phyloP scores from a whole-genome alignment of 2,888 invertebrate genomes.

The Andricus curvator region DNA sequence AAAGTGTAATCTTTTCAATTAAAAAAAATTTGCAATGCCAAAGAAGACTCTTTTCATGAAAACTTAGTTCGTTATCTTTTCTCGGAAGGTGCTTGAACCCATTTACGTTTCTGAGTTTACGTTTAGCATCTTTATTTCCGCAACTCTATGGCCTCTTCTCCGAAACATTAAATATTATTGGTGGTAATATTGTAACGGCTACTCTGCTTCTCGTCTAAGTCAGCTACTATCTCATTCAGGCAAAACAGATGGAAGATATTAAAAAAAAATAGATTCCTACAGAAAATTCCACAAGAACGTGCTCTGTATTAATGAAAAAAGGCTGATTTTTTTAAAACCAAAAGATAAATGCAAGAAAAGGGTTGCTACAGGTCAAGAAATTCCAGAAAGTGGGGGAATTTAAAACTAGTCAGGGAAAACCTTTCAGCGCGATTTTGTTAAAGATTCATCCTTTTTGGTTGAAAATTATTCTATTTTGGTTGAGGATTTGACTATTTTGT shows the following conservation, averaged over 20 bases:
- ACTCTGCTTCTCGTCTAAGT: conserved; percentile 15
- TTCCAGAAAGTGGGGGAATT: too few relatives aligned
- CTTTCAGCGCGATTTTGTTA: too few relatives aligned
- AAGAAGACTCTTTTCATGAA: background rate
- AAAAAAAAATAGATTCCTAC: background rate
- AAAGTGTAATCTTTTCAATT: background rate
- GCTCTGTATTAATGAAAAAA: background rate
- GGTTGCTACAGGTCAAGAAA: too few relatives aligned
- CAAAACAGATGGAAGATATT: conserved; percentile 21
- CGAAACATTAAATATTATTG: conserved; percentile 25
- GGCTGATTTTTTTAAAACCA: background rate
- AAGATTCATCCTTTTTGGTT: too few relatives aligned
- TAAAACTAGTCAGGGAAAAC: too few relatives aligned
- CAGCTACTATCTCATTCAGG: background rate
- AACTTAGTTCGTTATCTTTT: background rate
- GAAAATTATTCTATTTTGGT: too few relatives aligned
- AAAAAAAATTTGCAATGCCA: background rate
- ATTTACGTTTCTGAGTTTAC: background rate
- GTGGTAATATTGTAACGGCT: background rate
- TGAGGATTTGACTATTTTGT: too few relatives aligned
- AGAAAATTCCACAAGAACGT: background rate
- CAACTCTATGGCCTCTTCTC: conserved; percentile 10
- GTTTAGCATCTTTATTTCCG: conserved; percentile 9
- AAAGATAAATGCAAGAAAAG: background rate
- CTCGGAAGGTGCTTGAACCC: conserved; percentile 5